A percentile compares a stretch with the other conserved stretches of the same genome.
These are phyloP conservation scores for Xerus rutilus DNA, from an alignment of 2,797 vertebrate genomes.

Conservation along the genomic window DNA sequence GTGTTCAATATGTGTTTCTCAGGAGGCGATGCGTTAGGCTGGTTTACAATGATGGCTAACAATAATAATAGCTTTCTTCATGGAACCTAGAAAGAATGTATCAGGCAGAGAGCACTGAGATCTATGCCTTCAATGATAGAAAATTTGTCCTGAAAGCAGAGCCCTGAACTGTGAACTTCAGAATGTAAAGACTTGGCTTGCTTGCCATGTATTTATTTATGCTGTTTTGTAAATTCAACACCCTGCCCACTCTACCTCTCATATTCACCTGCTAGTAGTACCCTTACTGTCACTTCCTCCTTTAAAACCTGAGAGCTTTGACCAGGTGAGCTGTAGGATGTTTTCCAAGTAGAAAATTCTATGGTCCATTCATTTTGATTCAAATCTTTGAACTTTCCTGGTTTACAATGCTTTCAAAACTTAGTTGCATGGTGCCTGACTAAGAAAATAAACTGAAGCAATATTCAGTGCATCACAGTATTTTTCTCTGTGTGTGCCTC, in stretches of 20 bases:
- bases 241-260: not conserved
- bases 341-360: slow-evolving; percentile 20
- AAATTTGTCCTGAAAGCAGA: not conserved
- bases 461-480: not conserved
- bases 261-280: not conserved
- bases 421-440: not conserved
- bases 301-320: not conserved
- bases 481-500: not conserved
- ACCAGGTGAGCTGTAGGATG: not conserved
- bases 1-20: not conserved
- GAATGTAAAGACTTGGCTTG: not conserved
- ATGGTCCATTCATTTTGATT: not conserved
- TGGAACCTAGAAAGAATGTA: not conserved
- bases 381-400: not conserved
- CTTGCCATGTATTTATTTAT: not conserved
- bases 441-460: accelerated
- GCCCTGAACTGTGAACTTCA: not conserved
- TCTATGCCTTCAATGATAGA: not conserved
- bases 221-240: not conserved
- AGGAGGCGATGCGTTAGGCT: not conserved
- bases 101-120: not conserved
- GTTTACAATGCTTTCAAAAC: not conserved
- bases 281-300: not conserved
- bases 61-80: not conserved
- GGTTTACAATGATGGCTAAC: not conserved